Conservation (phyloP, 1,140 invertebrate genomes). For the Branchinecta lindahli region DNA sequence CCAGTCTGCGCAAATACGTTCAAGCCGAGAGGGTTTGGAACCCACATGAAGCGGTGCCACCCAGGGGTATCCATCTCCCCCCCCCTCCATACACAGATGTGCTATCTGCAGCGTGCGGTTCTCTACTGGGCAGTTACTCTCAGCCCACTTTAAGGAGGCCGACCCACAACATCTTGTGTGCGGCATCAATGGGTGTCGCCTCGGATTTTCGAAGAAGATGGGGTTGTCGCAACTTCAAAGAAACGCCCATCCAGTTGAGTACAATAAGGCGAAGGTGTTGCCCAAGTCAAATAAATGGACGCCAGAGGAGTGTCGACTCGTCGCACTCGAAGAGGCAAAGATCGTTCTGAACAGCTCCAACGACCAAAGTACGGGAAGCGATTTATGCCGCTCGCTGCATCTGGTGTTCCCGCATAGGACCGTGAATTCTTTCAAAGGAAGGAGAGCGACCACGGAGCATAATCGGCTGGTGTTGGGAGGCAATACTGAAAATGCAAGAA, state of each 20-base stretch:
- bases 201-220: not conserved
- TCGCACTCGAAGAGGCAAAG: not conserved
- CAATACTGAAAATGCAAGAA: too few relatives aligned
- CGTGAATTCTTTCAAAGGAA: not conserved
- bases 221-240: not conserved
- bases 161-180: not conserved
- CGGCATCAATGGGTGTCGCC: not conserved
- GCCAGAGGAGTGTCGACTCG: not conserved
- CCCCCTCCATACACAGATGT: too few relatives aligned
- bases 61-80: too few relatives aligned
- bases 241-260: not conserved
- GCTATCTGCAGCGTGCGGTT: too few relatives aligned
- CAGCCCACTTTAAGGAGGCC: not conserved
- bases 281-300: not conserved
- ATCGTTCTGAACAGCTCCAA: not conserved
- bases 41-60: not conserved
- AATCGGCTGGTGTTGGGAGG: not conserved
- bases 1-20: too few relatives aligned
- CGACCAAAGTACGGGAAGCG: not conserved
- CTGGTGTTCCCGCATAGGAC: not conserved
- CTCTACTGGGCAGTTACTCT: not conserved
- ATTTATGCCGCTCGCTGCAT: not conserved
- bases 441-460: not conserved
- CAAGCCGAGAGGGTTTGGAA: not conserved
- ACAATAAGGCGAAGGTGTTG: not conserved